Percentiles rank a stretch among this genome's conserved stretches.
Conservation (phyloP, 1,140 invertebrate species). For the Argopecten irradians region DNA sequence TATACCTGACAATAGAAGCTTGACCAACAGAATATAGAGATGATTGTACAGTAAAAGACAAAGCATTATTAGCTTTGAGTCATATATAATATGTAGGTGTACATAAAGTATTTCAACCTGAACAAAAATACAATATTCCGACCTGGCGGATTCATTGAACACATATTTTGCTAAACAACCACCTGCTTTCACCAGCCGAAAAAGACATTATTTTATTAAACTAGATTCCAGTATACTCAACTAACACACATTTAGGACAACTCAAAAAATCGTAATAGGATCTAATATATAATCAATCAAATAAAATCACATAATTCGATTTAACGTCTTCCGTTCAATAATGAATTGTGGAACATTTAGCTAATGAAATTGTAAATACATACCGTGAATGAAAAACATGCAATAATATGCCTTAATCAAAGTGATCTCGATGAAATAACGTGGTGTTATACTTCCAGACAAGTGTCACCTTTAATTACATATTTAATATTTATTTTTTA, state of each 20-base stretch:
- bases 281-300: neutral
- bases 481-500: neutral
- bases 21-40: slow-evolving; percentile 4
- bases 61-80: neutral
- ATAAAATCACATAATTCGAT: neutral
- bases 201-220: neutral
- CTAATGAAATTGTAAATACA: too few relatives aligned
- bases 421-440: too few relatives aligned
- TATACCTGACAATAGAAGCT: neutral
- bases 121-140: neutral
- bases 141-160: neutral
- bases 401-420: too few relatives aligned
- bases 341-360: too few relatives aligned
- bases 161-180: too few relatives aligned
- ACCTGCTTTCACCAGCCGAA: neutral
- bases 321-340: too few relatives aligned
- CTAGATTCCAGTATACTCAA: neutral
- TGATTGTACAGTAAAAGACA: neutral
- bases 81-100: neutral
- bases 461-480: neutral
- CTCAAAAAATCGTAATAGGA: too few relatives aligned
- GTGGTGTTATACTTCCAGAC: neutral
- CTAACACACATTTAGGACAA: too few relatives aligned
- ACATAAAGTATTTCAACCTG: too few relatives aligned
- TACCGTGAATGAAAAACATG: too few relatives aligned